These are phyloP conservation scores for Acanthopagrus latus DNA, from an alignment of 2,797 vertebrate genomes.

Conservation along the genomic window DNA sequence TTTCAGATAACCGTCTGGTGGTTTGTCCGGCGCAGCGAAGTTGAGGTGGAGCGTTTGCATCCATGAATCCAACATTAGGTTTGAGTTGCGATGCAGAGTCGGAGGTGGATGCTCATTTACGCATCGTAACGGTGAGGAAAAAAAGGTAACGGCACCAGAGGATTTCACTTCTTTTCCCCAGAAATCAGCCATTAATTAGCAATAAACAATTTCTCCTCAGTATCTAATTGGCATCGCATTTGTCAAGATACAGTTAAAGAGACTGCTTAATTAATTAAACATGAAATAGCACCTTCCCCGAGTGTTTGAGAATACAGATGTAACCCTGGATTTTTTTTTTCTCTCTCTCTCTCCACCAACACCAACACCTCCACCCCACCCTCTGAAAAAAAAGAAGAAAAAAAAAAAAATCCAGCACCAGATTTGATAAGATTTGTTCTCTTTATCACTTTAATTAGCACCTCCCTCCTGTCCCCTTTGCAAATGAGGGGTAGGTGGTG, in stretches of 20 bases:
- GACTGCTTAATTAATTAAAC: slow-evolving; percentile 88
- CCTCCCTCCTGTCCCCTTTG: slow-evolving; percentile 87
- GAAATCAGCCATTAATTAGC: slow-evolving; percentile 85
- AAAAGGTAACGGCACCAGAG: slow-evolving; percentile 54
- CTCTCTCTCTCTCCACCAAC: slow-evolving; percentile 4
- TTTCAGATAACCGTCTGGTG: not conserved
- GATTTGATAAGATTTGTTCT: slow-evolving; percentile 87
- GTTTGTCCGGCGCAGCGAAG: not conserved
- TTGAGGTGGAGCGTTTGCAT: not conserved
- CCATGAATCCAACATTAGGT: not conserved
- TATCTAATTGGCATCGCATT: slow-evolving; percentile 85
- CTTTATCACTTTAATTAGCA: slow-evolving; percentile 91
- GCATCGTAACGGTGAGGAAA: slow-evolving; percentile 41
- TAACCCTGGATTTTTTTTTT: slow-evolving; percentile 72
- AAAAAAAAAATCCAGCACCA: slow-evolving; percentile 64
- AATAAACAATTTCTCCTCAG: slow-evolving; percentile 82
- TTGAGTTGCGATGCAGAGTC: not conserved
- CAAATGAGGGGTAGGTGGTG: slow-evolving; percentile 86
- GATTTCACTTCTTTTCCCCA: slow-evolving; percentile 72
- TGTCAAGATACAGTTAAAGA: slow-evolving; percentile 86
- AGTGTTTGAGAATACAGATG: slow-evolving; percentile 87
- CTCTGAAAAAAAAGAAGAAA: slow-evolving; percentile 38
- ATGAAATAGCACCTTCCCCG: slow-evolving; percentile 85
- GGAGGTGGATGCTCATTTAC: slow-evolving; percentile 57
- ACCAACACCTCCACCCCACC: slow-evolving; percentile 62